These are phyloP conservation scores for Phymorhynchus buccinoides DNA, from an alignment of 1,140 invertebrate species.

Conservation along the genomic window DNA sequence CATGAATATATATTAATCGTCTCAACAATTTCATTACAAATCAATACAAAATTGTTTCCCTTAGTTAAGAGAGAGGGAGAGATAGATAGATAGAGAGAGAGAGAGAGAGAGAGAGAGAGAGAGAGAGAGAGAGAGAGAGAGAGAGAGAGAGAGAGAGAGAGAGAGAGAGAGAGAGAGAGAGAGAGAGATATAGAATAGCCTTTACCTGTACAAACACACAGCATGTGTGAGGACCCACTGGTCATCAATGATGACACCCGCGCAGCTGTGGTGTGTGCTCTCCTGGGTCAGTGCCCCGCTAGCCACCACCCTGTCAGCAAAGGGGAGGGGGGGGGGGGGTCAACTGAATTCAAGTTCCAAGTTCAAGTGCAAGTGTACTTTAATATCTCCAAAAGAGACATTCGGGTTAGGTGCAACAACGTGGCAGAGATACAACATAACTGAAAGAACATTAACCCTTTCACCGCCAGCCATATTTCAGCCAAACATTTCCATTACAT, in stretches of 20 bases:
- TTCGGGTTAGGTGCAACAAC: too few species aligned
- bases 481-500: too few species aligned
- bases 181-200: neutral
- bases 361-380: too few species aligned
- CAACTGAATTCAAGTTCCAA: too few species aligned
- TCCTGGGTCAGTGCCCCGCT: neutral
- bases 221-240: conserved; percentile 29
- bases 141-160: neutral
- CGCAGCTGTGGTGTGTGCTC: conserved; percentile 21
- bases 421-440: too few species aligned
- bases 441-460: too few species aligned
- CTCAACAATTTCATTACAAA: neutral
- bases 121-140: neutral
- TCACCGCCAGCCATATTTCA: too few species aligned
- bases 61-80: too few species aligned
- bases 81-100: too few species aligned
- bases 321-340: too few species aligned
- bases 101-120: neutral
- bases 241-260: conserved; percentile 30
- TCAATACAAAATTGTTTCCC: too few species aligned
- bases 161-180: neutral
- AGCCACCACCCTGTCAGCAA: neutral
- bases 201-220: conserved; percentile 32
- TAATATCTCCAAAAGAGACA: too few species aligned
- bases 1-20: neutral